Conservation (phyloP, 2,113 vertebrate genomes). For the Trachemys scripta region DNA sequence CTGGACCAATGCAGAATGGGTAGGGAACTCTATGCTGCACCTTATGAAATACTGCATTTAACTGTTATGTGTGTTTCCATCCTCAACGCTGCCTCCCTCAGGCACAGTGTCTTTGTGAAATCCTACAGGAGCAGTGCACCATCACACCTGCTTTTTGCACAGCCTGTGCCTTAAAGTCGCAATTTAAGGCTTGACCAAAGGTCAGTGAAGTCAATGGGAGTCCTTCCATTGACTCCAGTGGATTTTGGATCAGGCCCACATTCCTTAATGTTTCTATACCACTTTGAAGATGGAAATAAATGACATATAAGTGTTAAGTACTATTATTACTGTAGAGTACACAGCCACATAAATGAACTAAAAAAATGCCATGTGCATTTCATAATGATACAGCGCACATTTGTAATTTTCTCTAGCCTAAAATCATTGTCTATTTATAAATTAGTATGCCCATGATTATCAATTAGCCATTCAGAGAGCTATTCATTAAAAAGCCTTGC, state of each 20-base stretch:
- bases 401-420: conserved; percentile 10
- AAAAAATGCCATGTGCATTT: conserved; percentile 9
- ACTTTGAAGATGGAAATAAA: conserved; percentile 36
- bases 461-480: not conserved
- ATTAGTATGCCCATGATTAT: not conserved
- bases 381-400: not conserved
- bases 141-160: not conserved
- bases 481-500: conserved; percentile 36
- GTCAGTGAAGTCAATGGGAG: not conserved
- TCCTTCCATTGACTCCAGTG: not conserved
- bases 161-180: not conserved
- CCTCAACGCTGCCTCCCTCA: not conserved
- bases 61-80: not conserved
- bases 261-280: conserved; percentile 4
- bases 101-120: accelerated
- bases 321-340: conserved; percentile 17
- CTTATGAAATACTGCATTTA: conserved; percentile 3
- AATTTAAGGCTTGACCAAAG: not conserved
- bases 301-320: conserved; percentile 38
- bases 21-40: accelerated
- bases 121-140: not conserved
- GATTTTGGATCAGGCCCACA: not conserved
- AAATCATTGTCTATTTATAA: not conserved
- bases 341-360: conserved; percentile 1
- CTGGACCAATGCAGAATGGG: not conserved